A percentile compares a stretch with the other conserved stretches of the same genome.
Evolutionary conservation across 2,888 invertebrate genomes (phyloP).

Genomic region (Philhelius pedissequus): DNA sequence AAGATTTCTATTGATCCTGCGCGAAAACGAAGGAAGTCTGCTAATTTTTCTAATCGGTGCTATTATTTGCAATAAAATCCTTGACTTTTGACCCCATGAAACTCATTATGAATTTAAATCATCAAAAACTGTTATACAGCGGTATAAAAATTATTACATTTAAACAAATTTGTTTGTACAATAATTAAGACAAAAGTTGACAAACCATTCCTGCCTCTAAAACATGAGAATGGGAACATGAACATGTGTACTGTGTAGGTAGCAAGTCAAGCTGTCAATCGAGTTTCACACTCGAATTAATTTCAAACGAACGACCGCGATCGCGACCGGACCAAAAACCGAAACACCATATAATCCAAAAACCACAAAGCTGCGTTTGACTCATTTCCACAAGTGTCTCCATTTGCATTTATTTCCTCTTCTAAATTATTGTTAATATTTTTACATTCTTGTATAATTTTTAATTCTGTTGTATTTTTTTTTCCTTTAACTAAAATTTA

Average conservation of each 20-base stretch:
- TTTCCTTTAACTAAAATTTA: slow-evolving; percentile 35
- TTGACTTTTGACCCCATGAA: too few species aligned
- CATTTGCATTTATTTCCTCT: slow-evolving; percentile 59
- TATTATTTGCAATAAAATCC: too few species aligned
- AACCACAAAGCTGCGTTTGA: slow-evolving; percentile 24
- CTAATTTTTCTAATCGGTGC: too few species aligned
- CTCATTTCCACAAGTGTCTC: slow-evolving; percentile 27
- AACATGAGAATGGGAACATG: neutral
- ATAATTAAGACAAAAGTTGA: neutral
- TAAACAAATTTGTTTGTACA: neutral
- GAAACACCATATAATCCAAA: neutral
- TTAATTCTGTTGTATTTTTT: neutral
- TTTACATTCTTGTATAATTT: slow-evolving; percentile 11
- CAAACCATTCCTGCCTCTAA: neutral
- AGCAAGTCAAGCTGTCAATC: slow-evolving; percentile 46
- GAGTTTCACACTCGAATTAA: slow-evolving; percentile 52
- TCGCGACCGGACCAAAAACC: too few species aligned
- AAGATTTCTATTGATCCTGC: too few species aligned
- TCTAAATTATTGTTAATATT: slow-evolving; percentile 64
- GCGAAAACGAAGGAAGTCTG: too few species aligned
- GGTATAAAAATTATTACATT: too few species aligned
- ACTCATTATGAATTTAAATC: too few species aligned
- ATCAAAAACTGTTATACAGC: too few species aligned
- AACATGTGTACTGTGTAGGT: slow-evolving; percentile 10
- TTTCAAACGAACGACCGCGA: slow-evolving; percentile 34